A percentile compares a stretch with the other conserved stretches of the same genome.
Evolutionary conservation across 1,140 invertebrate species (phyloP).

Genomic region (Drosophila nannoptera): DNA sequence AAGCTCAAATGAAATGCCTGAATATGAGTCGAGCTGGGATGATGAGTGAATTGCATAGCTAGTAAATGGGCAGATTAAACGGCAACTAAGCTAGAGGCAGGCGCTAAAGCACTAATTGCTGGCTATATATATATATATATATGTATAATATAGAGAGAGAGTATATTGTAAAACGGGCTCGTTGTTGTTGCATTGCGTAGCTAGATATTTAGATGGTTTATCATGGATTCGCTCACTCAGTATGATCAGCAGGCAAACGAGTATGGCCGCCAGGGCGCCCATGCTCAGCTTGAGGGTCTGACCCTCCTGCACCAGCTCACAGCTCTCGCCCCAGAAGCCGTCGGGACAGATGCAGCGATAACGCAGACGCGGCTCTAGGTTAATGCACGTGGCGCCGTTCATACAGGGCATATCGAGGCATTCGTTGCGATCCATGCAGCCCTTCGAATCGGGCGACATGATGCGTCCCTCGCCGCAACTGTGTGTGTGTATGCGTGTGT

Average conservation of each 20-base stretch:
- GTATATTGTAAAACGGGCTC: background rate
- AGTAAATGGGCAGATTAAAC: constrained; percentile 36
- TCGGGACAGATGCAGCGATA: constrained; percentile 92
- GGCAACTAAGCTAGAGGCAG: constrained; percentile 46
- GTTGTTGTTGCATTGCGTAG: constrained; percentile 47
- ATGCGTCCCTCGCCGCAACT: constrained; percentile 95
- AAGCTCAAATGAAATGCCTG: constrained; percentile 32
- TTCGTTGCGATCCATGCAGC: constrained; percentile 96
- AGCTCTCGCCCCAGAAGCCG: constrained; percentile 96
- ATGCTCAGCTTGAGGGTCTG: constrained; percentile 95
- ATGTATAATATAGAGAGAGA: constrained; percentile 6
- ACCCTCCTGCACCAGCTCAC: constrained; percentile 94
- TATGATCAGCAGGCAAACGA: constrained; percentile 96
- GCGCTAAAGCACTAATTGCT: constrained; percentile 64
- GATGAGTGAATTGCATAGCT: constrained; percentile 48
- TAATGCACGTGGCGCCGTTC: constrained; percentile 93
- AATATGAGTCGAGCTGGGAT: constrained; percentile 4
- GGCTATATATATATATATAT: constrained; percentile 11
- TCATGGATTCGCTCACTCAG: constrained; percentile 87
- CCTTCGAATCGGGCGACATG: constrained; percentile 91
- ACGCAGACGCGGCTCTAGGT: constrained; percentile 90
- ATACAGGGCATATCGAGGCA: constrained; percentile 94
- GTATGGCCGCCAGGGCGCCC: constrained; percentile 94
- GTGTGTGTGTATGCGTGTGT: no score
- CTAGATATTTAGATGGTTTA: constrained; percentile 6